phyloP scores from a whole-genome alignment of 2,888 invertebrate genomes.

The Epinotia bilunana region DNA sequence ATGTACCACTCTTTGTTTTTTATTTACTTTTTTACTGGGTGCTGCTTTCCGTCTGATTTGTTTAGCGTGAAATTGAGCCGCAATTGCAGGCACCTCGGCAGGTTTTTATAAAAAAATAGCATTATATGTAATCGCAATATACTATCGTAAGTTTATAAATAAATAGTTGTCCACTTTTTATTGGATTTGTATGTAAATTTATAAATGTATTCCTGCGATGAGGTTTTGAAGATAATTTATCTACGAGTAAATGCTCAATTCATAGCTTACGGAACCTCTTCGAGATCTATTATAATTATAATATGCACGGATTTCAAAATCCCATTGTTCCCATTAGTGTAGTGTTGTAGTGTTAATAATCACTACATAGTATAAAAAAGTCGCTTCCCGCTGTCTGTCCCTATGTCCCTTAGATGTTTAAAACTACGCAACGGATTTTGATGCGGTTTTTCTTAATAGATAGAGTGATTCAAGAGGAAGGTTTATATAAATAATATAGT shows the following conservation, averaged over 20 bases:
- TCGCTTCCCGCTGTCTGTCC: too few relatives aligned
- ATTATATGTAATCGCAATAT: background rate
- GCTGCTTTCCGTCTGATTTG: conserved; percentile 21
- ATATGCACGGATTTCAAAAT: background rate
- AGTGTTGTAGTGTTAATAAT: background rate
- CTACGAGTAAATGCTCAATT: background rate
- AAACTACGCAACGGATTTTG: too few relatives aligned
- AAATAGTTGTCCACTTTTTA: background rate
- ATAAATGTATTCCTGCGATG: background rate
- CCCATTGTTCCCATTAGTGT: background rate
- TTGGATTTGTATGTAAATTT: background rate
- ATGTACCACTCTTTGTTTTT: conserved; percentile 30
- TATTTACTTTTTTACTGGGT: conserved; percentile 29
- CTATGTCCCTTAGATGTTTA: too few relatives aligned
- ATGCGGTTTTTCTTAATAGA: too few relatives aligned
- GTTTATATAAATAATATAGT: too few relatives aligned
- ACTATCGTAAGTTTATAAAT: background rate
- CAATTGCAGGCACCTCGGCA: background rate
- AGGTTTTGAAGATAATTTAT: background rate
- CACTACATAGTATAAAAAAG: too few relatives aligned
- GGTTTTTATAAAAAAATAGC: background rate
- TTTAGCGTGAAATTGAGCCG: conserved; percentile 21
- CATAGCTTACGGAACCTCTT: conserved; percentile 11
- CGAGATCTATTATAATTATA: conserved; percentile 12
- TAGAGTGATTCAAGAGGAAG: too few relatives aligned